Conservation (phyloP, 2,113 vertebrate genomes). For the Rhagologus leucostigma region DNA sequence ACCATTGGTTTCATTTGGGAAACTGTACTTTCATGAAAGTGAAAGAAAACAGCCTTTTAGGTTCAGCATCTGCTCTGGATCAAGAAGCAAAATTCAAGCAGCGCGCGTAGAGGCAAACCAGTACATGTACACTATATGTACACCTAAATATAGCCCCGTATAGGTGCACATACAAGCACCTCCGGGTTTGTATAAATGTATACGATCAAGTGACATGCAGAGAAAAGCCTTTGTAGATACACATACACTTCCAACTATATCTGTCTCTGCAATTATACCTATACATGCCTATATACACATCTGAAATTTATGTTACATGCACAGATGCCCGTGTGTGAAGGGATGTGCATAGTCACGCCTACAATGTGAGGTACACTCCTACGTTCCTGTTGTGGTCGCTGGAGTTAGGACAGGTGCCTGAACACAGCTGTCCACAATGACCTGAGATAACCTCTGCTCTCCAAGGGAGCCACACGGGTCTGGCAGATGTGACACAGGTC, state of each 20-base stretch:
- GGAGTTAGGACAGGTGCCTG: not conserved
- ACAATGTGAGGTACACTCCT: not conserved
- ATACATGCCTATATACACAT: not conserved
- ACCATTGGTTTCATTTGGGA: not conserved
- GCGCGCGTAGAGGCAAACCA: rapidly evolving
- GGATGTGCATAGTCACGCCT: not conserved
- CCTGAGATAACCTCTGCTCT: not conserved
- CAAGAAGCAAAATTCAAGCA: not conserved
- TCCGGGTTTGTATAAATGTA: not conserved
- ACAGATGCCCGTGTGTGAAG: not conserved
- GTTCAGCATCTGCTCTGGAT: not conserved
- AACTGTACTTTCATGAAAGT: not conserved
- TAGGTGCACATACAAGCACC: not conserved
- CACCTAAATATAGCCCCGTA: not conserved
- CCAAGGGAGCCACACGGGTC: not conserved
- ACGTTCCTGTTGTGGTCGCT: not conserved
- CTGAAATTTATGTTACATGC: not conserved
- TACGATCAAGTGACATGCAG: not conserved
- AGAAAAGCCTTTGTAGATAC: not conserved
- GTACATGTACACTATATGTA: not conserved
- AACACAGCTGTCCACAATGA: not conserved
- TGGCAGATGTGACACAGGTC: not conserved
- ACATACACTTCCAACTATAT: not conserved
- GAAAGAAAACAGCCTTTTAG: not conserved
- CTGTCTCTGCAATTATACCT: not conserved